A percentile compares a stretch with the other conserved stretches of the same genome.
These are phyloP conservation scores for Leptopilina myrica DNA, from an alignment of 2,888 invertebrate species.

Conservation along the genomic window DNA sequence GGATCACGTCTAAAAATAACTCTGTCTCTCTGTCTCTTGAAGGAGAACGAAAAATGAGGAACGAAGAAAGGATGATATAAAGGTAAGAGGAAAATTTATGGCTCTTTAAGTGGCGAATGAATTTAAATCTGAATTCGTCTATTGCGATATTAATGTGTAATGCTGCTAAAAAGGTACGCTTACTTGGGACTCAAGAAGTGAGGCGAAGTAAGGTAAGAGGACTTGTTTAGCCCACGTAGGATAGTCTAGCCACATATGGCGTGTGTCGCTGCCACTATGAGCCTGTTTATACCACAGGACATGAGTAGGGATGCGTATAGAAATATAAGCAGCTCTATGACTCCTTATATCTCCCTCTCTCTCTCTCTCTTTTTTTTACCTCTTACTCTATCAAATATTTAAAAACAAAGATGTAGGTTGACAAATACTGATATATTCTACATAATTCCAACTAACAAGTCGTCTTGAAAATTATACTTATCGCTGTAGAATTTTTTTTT, in stretches of 20 bases:
- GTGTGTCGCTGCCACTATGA: conserved; percentile 68
- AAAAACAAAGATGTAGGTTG: not conserved
- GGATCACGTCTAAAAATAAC: not conserved
- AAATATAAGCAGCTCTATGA: conserved; percentile 12
- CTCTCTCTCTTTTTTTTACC: not conserved
- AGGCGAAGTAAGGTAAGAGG: conserved; percentile 54
- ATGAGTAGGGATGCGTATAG: conserved; percentile 17
- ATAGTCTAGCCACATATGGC: conserved; percentile 75
- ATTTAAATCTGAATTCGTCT: conserved; percentile 54
- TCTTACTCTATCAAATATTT: not conserved
- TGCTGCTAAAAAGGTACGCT: conserved; percentile 75
- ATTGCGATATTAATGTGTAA: conserved; percentile 75
- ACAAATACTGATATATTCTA: conserved; percentile 9
- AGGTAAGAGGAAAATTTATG: not conserved
- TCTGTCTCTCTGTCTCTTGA: not conserved
- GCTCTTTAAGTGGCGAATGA: not conserved
- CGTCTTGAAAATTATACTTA: conserved; percentile 2
- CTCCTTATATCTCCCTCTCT: not conserved
- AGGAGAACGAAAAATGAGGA: not conserved
- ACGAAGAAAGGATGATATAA: not conserved
- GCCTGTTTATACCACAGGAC: conserved; percentile 19
- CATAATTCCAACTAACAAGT: not conserved
- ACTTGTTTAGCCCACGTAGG: conserved; percentile 70
- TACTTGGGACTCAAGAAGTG: conserved; percentile 65
- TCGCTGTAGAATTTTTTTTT: conserved; percentile 3